Conservation (phyloP, 2,113 vertebrate species). For the Egretta garzetta region DNA sequence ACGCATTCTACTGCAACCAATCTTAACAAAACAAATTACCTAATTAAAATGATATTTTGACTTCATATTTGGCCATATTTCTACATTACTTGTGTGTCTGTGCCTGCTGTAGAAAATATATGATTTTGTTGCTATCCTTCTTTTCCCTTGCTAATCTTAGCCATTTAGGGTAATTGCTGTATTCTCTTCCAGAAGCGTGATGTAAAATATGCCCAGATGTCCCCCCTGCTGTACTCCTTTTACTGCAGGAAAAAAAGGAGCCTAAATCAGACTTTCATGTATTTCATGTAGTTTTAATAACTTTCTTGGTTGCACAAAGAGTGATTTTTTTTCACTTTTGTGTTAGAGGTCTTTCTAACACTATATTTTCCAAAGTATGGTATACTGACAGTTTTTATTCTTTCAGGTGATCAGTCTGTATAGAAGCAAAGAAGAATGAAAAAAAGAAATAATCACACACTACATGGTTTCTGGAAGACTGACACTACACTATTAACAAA, state of each 20-base stretch:
- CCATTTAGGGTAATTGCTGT: not conserved
- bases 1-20: not conserved
- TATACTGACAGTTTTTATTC: not conserved
- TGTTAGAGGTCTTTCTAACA: not conserved
- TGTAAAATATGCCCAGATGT: not conserved
- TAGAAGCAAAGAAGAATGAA: slow-evolving; percentile 28
- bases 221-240: not conserved
- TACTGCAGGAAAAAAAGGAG: not conserved
- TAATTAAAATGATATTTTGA: not conserved
- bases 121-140: not conserved
- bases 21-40: not conserved
- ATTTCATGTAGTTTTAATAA: not conserved
- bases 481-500: slow-evolving; percentile 25
- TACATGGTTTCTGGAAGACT: slow-evolving; percentile 18
- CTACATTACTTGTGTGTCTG: not conserved
- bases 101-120: not conserved
- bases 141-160: not conserved
- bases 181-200: not conserved
- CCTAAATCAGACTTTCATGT: not conserved
- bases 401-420: slow-evolving; percentile 28
- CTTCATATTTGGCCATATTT: not conserved
- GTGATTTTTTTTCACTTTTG: not conserved
- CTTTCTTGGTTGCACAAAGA: not conserved
- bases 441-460: not conserved
- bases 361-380: not conserved